Conservation (phyloP, 2,797 vertebrate species). For the Micromesistius poutassou region DNA sequence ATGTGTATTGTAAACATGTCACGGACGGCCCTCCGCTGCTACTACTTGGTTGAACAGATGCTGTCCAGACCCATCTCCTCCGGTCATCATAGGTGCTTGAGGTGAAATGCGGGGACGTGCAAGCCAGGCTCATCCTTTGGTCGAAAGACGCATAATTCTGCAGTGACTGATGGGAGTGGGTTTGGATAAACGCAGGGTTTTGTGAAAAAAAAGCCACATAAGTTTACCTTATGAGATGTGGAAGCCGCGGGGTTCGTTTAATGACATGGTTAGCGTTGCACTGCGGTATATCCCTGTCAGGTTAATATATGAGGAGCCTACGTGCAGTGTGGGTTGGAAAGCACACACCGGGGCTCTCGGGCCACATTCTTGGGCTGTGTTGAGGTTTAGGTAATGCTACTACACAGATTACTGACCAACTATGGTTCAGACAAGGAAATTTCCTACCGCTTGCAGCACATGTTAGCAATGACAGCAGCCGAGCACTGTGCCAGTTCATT, state of each 20-base stretch:
- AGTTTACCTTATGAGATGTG: slow-evolving; percentile 6
- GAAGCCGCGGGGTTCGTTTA: background rate
- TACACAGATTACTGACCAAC: slow-evolving; percentile 19
- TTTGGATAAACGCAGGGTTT: background rate
- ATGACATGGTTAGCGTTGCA: background rate
- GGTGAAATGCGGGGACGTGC: slow-evolving; percentile 13
- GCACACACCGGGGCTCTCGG: slow-evolving; percentile 1
- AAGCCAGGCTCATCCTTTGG: background rate
- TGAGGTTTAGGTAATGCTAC: slow-evolving; percentile 25
- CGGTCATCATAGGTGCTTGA: background rate
- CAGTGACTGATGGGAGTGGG: background rate
- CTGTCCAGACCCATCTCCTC: background rate
- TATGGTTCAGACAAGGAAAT: slow-evolving; percentile 20
- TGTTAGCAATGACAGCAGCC: slow-evolving; percentile 7
- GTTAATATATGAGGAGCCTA: slow-evolving; percentile 16
- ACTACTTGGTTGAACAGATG: background rate
- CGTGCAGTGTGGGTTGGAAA: slow-evolving; percentile 23
- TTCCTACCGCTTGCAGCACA: slow-evolving; percentile 13
- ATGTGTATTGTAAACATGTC: slow-evolving; percentile 14
- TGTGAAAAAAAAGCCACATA: background rate
- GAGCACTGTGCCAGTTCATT: slow-evolving; percentile 17
- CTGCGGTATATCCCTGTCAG: slow-evolving; percentile 10
- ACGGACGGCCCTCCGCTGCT: background rate
- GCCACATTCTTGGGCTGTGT: slow-evolving; percentile 13
- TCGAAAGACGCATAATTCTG: background rate